phyloP scores from a whole-genome alignment of 2,113 vertebrate species.

The Baryphthengus martii region DNA sequence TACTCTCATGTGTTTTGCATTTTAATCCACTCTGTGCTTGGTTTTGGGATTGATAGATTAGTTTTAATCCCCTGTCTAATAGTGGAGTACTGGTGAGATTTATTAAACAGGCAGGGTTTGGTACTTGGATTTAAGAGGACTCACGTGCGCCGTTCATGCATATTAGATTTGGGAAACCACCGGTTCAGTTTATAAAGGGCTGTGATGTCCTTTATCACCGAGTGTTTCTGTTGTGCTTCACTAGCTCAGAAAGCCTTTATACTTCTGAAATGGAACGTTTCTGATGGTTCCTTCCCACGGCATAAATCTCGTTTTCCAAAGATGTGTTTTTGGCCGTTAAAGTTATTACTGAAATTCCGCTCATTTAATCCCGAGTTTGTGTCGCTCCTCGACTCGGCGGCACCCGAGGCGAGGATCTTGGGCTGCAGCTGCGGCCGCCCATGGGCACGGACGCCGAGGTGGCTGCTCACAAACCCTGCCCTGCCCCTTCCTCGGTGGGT shows the following conservation, averaged over 20 bases:
- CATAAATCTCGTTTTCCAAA: conserved; percentile 39
- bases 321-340: background rate
- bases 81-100: conserved; percentile 81
- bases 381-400: background rate
- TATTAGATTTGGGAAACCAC: conserved; percentile 75
- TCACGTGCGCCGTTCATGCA: conserved; percentile 74
- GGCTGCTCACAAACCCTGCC: background rate
- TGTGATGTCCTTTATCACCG: conserved; percentile 67
- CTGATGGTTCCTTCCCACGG: conserved; percentile 36
- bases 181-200: conserved; percentile 70
- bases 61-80: conserved; percentile 85
- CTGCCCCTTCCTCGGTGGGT: too few species aligned
- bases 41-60: conserved; percentile 84
- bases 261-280: conserved; percentile 47
- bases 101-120: conserved; percentile 79
- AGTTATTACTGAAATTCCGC: conserved; percentile 13
- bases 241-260: conserved; percentile 56
- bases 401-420: accelerated
- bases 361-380: background rate
- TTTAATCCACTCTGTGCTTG: conserved; percentile 83
- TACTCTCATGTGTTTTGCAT: conserved; percentile 76
- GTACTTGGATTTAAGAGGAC: conserved; percentile 80
- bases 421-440: background rate
- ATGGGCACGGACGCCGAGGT: accelerated
- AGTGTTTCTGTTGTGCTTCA: conserved; percentile 64